phyloP scores from a whole-genome alignment of 2,113 vertebrate species.

The Eira barbara region DNA sequence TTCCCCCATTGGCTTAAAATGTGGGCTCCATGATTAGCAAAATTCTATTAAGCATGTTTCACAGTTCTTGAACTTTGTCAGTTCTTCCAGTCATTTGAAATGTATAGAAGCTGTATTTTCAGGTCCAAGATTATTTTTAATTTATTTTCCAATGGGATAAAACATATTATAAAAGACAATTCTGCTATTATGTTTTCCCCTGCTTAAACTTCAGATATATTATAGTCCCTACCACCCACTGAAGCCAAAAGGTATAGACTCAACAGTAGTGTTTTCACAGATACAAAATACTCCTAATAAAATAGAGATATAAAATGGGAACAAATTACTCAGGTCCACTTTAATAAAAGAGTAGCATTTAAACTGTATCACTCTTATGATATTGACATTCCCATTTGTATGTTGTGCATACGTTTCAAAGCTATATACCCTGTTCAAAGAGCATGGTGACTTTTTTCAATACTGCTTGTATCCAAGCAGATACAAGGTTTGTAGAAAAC shows the following conservation, averaged over 20 bases:
- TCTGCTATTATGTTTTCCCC: constrained; percentile 71
- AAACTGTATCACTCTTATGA: constrained; percentile 76
- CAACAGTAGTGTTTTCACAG: constrained; percentile 72
- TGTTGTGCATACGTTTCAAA: constrained; percentile 67
- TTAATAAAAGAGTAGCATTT: constrained; percentile 81
- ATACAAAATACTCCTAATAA: constrained; percentile 82
- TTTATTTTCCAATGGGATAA: constrained; percentile 80
- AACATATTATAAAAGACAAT: constrained; percentile 77
- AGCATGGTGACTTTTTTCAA: constrained; percentile 78
- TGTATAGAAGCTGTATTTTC: constrained; percentile 50
- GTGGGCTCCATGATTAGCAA: neutral
- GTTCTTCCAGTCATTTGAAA: constrained; percentile 36
- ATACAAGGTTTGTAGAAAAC: constrained; percentile 78
- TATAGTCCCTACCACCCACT: constrained; percentile 71
- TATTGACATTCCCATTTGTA: constrained; percentile 70
- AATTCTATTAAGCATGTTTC: neutral
- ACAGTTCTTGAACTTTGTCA: constrained; percentile 51
- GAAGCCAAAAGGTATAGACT: constrained; percentile 76
- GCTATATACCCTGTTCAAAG: constrained; percentile 73
- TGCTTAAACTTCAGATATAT: constrained; percentile 79
- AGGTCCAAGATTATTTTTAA: constrained; percentile 67
- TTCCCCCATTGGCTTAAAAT: neutral
- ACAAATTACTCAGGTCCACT: constrained; percentile 78
- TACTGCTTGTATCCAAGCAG: constrained; percentile 78
- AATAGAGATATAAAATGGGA: constrained; percentile 77